A percentile compares a stretch with the other conserved stretches of the same genome.
phyloP scores from a whole-genome alignment of 1,140 invertebrate genomes.

The Drosophila nebulosa region DNA sequence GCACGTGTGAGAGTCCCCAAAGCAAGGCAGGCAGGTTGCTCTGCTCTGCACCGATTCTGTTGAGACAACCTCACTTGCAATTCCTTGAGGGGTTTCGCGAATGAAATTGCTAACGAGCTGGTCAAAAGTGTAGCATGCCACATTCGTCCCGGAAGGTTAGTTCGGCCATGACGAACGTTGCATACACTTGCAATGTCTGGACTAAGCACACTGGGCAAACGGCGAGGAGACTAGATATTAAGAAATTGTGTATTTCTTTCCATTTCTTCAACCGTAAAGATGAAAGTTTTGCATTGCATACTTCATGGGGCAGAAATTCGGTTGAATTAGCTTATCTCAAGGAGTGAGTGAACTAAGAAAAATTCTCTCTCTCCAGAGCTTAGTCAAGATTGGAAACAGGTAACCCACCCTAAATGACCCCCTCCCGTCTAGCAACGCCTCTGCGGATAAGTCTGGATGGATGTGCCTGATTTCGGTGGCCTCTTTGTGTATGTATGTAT shows the following conservation, averaged over 20 bases:
- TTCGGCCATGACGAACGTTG: background rate
- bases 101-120: constrained; percentile 39
- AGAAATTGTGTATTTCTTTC: no score
- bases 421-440: constrained; percentile 7
- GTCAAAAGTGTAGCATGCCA: constrained; percentile 45
- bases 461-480: background rate
- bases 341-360: no score
- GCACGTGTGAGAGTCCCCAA: constrained; percentile 28
- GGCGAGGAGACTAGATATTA: no score
- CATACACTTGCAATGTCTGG: background rate
- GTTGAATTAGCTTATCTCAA: no score
- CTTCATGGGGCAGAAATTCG: no score
- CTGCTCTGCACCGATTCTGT: constrained; percentile 28
- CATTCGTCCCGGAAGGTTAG: background rate
- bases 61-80: constrained; percentile 17
- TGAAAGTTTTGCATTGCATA: no score
- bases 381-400: no score
- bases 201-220: no score
- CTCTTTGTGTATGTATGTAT: background rate
- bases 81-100: constrained; percentile 57
- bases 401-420: no score
- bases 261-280: no score
- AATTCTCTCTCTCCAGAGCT: no score
- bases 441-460: constrained; percentile 26
- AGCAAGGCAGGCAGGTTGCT: constrained; percentile 39